phyloP scores from a whole-genome alignment of 1,140 invertebrate genomes.

The Xylocopa sonorina region DNA sequence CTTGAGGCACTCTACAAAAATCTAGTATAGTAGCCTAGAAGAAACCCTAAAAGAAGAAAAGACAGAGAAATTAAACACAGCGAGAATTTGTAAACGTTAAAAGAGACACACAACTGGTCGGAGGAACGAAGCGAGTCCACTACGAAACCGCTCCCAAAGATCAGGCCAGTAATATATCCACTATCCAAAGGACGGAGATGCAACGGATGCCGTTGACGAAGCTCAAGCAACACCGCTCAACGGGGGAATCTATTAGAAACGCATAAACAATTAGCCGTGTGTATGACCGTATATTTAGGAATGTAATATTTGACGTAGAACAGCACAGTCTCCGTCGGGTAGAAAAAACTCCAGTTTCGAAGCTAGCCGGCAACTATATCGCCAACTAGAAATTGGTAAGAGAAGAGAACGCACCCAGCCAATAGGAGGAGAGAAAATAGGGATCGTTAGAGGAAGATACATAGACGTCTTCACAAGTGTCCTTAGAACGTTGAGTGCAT shows the following conservation, averaged over 20 bases:
- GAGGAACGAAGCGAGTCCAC: slow-evolving; percentile 2
- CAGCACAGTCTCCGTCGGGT: background rate
- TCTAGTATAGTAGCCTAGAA: too few relatives aligned
- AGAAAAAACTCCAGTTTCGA: background rate
- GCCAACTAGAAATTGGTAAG: background rate
- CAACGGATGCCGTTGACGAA: slow-evolving; percentile 36
- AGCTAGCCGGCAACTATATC: background rate
- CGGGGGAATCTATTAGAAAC: background rate
- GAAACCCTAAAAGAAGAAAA: background rate
- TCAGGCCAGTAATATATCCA: slow-evolving; percentile 52
- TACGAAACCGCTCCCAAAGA: slow-evolving; percentile 42
- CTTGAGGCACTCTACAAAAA: too few relatives aligned
- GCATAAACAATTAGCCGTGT: background rate
- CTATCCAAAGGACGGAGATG: slow-evolving; percentile 29
- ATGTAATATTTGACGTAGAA: slow-evolving; percentile 45
- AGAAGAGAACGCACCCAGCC: background rate
- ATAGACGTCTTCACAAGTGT: slow-evolving; percentile 49
- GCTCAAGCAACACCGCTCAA: slow-evolving; percentile 1
- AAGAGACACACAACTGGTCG: background rate
- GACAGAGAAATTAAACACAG: background rate
- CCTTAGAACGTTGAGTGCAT: slow-evolving; percentile 41
- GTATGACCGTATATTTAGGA: slow-evolving; percentile 25
- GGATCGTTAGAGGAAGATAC: slow-evolving; percentile 25
- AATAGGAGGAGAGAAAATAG: background rate
- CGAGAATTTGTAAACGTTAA: background rate